Evolutionary conservation across 1,140 invertebrate species (phyloP), one percentile per base, ranked within the genome.

Genomic region (Charaxes varanes): DNA sequence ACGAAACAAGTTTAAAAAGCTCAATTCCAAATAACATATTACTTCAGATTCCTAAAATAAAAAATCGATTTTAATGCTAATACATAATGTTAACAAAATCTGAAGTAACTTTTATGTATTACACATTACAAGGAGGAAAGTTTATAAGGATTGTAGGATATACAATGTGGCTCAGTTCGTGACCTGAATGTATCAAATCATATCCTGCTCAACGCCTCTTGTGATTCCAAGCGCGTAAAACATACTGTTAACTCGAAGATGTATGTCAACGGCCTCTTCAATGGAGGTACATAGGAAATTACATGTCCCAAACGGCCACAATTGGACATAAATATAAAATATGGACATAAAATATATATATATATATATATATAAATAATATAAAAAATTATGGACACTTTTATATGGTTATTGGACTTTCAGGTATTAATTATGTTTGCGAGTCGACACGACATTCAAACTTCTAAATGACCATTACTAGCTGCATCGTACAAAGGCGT

Each of bases 401-500:
- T n/a, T n/a, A n/a, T n/a, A n/a, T n/a, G n/a, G n/a, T n/a, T n/a
- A n/a, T n/a, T n/a, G n/a, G n/a, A n/a, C n/a, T n/a, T n/a, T n/a
- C n/a, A n/a, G n/a, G n/a, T n/a, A n/a, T n/a, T n/a, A n/a, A n/a
- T n/a, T n/a, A n/a, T n/a, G n/a, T n/a, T n/a, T n/a, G n/a, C n/a
- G n/a, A n/a, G n/a, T n/a, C n/a, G n/a, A n/a, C n/a, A n/a, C n/a
- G n/a, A n/a, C n/a, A n/a, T n/a, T n/a, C n/a, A n/a, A n/a, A 92
- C 84, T 32, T 88, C 85, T 15, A 90, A 69, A 59, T 87, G 90
- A 0, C 91, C 91, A 60, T 91, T 90, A 23, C 88, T 85, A 22
- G 90, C 89, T 6, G 92, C 92, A 64, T 92, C 89, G 52, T 92
- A 91, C 8, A 94, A 67, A 0, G 92, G 91, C 6, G 90, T 90